These are phyloP conservation scores for Glaucomys volans DNA, from an alignment of 2,113 vertebrate species.

Conservation along the genomic window DNA sequence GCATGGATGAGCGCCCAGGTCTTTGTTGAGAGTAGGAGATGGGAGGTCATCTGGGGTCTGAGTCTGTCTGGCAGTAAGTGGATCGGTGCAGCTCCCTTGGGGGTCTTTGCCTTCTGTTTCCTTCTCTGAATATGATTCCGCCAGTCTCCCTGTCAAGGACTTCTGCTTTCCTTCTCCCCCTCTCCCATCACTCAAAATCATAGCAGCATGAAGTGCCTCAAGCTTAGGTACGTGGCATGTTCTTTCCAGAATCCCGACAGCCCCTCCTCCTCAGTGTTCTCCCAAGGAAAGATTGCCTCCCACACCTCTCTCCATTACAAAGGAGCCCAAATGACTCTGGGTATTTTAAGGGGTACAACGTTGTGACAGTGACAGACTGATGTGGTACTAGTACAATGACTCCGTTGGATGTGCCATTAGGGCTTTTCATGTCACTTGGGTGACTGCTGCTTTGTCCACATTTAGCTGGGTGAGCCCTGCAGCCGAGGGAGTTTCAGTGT, in stretches of 20 bases:
- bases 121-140: background rate
- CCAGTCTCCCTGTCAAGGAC: background rate
- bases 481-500: slow-evolving; percentile 69
- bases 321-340: slow-evolving; percentile 46
- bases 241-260: slow-evolving; percentile 24
- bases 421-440: slow-evolving; percentile 51
- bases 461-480: slow-evolving; percentile 65
- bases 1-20: background rate
- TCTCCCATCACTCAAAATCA: slow-evolving; percentile 4
- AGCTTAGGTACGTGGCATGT: background rate
- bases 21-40: background rate
- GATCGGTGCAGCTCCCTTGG: background rate
- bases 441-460: slow-evolving; percentile 59
- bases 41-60: background rate
- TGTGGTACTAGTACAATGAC: slow-evolving; percentile 62
- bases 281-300: slow-evolving; percentile 74
- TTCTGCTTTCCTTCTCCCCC: background rate
- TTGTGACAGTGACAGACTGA: slow-evolving; percentile 56
- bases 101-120: background rate
- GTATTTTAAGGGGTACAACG: slow-evolving; percentile 49
- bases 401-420: slow-evolving; percentile 57
- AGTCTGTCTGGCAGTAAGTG: background rate
- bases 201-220: background rate
- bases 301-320: slow-evolving; percentile 60
- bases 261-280: slow-evolving; percentile 73